Evolutionary conservation across 2,113 vertebrate genomes (phyloP).

Genomic region (Saguinus midas): DNA sequence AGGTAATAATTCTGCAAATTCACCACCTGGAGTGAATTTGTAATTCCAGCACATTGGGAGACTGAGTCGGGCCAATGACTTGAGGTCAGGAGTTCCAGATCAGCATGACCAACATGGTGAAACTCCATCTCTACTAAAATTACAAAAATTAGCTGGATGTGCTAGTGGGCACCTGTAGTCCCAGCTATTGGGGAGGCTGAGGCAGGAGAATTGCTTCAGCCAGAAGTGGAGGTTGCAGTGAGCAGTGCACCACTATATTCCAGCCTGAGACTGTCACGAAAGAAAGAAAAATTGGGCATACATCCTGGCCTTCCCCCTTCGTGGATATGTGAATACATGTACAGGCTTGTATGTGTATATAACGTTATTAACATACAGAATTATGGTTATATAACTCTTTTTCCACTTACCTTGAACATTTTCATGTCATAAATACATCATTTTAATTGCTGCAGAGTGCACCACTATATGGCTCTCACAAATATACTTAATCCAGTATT

Average conservation of each 20-base stretch:
- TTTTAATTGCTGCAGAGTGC: not conserved
- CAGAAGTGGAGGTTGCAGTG: too few species aligned
- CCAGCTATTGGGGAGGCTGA: too few species aligned
- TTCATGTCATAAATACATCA: not conserved
- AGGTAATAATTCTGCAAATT: not conserved
- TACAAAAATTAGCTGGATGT: too few species aligned
- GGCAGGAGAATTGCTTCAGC: too few species aligned
- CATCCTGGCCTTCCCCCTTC: not conserved
- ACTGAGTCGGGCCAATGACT: too few species aligned
- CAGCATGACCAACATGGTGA: too few species aligned
- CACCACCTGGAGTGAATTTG: not conserved
- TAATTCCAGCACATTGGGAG: too few species aligned
- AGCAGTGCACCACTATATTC: too few species aligned
- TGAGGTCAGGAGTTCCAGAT: too few species aligned
- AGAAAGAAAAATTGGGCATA: not conserved
- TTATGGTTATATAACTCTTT: not conserved
- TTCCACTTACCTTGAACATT: not conserved
- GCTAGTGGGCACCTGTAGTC: too few species aligned
- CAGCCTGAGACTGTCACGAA: too few species aligned
- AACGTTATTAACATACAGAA: not conserved
- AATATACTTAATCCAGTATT: not conserved
- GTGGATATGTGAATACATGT: not conserved
- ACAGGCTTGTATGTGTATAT: not conserved
- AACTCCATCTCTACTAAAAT: too few species aligned
- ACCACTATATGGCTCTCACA: not conserved